Evolutionary conservation across 2,797 vertebrate species (phyloP).

Genomic region (Danio choprae): DNA sequence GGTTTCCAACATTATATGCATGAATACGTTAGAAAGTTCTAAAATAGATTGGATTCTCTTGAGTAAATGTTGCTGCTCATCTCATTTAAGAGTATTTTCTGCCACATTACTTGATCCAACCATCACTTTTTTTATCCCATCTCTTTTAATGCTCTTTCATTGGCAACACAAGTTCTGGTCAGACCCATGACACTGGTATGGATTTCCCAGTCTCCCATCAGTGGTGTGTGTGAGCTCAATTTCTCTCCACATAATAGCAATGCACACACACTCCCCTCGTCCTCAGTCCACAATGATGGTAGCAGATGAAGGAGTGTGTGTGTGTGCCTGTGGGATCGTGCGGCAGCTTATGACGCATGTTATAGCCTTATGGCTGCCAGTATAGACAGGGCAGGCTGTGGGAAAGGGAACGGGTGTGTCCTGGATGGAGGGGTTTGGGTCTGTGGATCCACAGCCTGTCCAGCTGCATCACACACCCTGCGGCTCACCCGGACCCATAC

Average conservation of each 20-base stretch:
- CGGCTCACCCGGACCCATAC: conserved; percentile 46
- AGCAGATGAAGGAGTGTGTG: conserved; percentile 42
- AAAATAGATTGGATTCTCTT: too few species aligned
- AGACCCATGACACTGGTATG: conserved; percentile 38
- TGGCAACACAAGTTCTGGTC: conserved; percentile 16
- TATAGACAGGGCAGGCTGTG: conserved; percentile 52
- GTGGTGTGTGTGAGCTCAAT: conserved; percentile 30
- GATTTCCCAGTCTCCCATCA: conserved; percentile 52
- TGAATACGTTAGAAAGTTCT: too few species aligned
- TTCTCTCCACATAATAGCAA: conserved; percentile 36
- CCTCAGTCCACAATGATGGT: conserved; percentile 43
- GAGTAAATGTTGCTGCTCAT: conserved; percentile 28
- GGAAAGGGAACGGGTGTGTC: conserved; percentile 58
- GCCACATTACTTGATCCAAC: background rate
- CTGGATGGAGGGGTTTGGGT: conserved; percentile 51
- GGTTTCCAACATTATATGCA: background rate
- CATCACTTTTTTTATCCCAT: background rate
- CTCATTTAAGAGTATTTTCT: conserved; percentile 18
- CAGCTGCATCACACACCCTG: conserved; percentile 63
- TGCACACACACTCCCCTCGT: conserved; percentile 28
- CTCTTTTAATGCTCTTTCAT: conserved; percentile 10
- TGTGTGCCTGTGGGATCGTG: conserved; percentile 47
- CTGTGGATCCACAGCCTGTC: conserved; percentile 41
- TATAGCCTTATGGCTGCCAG: conserved; percentile 50
- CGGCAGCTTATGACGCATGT: conserved; percentile 60